Percentiles rank a stretch among this genome's conserved stretches.
These are phyloP conservation scores for Carposina sasakii DNA, from an alignment of 1,140 invertebrate species.

Conservation along the genomic window DNA sequence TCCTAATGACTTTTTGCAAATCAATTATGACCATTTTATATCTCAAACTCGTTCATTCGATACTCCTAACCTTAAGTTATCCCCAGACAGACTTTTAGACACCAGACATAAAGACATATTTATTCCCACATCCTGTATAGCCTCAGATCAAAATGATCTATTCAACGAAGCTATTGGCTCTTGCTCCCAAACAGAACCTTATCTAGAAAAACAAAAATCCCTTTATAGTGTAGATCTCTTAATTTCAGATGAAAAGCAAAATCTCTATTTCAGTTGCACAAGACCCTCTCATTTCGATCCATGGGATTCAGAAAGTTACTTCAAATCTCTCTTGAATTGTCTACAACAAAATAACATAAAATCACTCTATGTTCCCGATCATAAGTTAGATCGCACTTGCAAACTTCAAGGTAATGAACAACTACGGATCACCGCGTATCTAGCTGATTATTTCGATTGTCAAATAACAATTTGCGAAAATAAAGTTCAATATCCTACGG, in stretches of 20 bases:
- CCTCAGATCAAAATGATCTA: constrained; percentile 17
- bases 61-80: no score
- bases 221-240: constrained; percentile 21
- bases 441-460: constrained; percentile 16
- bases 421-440: constrained; percentile 21
- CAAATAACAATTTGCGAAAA: constrained; percentile 28
- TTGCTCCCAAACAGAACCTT: constrained; percentile 16
- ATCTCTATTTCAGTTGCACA: constrained; percentile 18
- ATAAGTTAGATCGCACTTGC: constrained; percentile 24
- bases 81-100: no score
- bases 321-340: constrained; percentile 20
- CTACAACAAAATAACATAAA: constrained; percentile 16
- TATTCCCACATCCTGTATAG: constrained; percentile 18
- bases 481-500: constrained; percentile 21
- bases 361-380: constrained; percentile 18
- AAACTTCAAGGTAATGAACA: constrained; percentile 27
- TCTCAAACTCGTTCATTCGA: no score
- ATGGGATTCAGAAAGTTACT: constrained; percentile 34
- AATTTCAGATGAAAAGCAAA: constrained; percentile 26
- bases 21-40: no score
- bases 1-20: no score
- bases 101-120: constrained; percentile 29
- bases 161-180: constrained; percentile 18
- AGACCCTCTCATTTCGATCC: constrained; percentile 26
- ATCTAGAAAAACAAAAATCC: constrained; percentile 21